Evolutionary conservation across 2,113 vertebrate genomes (phyloP).

Genomic region (Crotalus horridus): DNA sequence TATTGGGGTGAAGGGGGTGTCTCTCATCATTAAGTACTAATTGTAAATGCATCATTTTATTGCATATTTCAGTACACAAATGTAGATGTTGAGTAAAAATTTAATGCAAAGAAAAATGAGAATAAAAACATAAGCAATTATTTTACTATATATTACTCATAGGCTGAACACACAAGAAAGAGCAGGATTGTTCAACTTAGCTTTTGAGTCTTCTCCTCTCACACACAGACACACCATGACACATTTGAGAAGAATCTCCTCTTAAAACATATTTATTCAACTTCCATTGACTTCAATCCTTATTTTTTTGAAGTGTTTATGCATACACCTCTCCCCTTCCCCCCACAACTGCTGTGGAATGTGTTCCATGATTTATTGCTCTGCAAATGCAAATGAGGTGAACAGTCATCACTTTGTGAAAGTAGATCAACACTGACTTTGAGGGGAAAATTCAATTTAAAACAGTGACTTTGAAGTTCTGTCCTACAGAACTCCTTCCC

Average conservation of each 20-base stretch:
- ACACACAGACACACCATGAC: background rate
- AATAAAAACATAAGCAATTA: slow-evolving; percentile 65
- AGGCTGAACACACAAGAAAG: slow-evolving; percentile 50
- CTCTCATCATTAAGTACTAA: slow-evolving; percentile 26
- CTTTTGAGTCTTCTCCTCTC: slow-evolving; percentile 36
- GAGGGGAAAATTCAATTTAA: background rate
- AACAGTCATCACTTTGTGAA: background rate
- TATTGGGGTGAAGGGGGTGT: too few relatives aligned
- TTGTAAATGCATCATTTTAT: slow-evolving; percentile 84
- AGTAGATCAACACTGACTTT: background rate
- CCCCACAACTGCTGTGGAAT: background rate
- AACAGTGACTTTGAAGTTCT: too few relatives aligned
- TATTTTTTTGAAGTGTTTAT: too few relatives aligned
- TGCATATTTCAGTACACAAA: slow-evolving; percentile 89
- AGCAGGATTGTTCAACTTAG: slow-evolving; percentile 31
- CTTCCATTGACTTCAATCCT: background rate
- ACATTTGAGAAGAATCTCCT: background rate
- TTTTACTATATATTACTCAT: slow-evolving; percentile 59
- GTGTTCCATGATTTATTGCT: background rate
- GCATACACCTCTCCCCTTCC: background rate
- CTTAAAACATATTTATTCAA: background rate
- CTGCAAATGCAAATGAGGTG: background rate
- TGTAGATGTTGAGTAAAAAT: slow-evolving; percentile 81
- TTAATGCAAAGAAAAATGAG: slow-evolving; percentile 61
- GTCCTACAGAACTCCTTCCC: background rate